Conservation (phyloP, 2,888 invertebrate genomes). For the Monopis laevigella region DNA sequence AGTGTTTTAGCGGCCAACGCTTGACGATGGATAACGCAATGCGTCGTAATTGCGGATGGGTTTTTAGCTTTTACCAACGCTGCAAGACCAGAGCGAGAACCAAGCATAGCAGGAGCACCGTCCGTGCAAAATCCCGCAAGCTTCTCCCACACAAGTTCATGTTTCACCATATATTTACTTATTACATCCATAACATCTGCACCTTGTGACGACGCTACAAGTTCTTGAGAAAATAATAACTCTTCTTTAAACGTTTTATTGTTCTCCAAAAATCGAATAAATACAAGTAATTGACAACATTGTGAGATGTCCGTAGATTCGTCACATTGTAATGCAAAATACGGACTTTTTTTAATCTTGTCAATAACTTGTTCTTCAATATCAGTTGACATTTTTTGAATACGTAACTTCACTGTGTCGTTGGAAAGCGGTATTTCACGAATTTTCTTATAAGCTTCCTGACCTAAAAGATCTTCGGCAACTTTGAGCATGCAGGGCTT, state of each 20-base stretch:
- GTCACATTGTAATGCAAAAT: constrained; percentile 4
- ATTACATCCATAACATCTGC: neutral
- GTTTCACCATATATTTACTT: neutral
- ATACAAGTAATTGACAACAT: constrained; percentile 9
- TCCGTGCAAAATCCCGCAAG: constrained; percentile 8
- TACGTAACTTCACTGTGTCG: constrained; percentile 5
- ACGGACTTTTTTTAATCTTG: neutral
- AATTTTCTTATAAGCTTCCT: too few relatives aligned
- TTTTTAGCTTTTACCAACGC: neutral
- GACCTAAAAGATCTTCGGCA: constrained; percentile 6
- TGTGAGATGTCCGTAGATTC: constrained; percentile 2
- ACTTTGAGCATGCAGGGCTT: constrained; percentile 6
- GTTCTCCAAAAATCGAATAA: neutral
- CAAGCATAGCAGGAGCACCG: constrained; percentile 4
- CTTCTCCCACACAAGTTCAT: constrained; percentile 8
- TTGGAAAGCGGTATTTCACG: constrained; percentile 6
- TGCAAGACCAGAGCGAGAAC: constrained; percentile 4
- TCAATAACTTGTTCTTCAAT: constrained; percentile 3
- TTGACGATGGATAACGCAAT: neutral
- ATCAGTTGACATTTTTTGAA: neutral
- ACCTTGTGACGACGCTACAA: neutral
- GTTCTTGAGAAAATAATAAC: constrained; percentile 3
- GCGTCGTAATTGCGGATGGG: neutral
- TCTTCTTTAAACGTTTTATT: constrained; percentile 7
- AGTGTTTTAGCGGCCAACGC: constrained; percentile 6